A percentile compares a stretch with the other conserved stretches of the same genome.
Conservation (phyloP, 2,888 invertebrate genomes). For the Xylota segnis region DNA sequence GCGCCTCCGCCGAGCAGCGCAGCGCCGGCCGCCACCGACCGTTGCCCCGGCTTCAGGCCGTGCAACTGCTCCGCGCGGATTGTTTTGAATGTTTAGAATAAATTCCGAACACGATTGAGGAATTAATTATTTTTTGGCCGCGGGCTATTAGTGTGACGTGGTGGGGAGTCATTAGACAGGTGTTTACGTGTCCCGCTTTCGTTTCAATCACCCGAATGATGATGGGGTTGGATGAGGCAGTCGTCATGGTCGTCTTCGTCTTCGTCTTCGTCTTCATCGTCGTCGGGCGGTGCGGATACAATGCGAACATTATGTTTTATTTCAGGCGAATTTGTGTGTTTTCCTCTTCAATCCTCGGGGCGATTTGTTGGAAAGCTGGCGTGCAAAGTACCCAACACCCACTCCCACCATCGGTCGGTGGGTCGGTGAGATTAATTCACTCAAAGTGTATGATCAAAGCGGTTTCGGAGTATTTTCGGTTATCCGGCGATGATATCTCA, state of each 20-base stretch:
- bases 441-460: conserved; percentile 66
- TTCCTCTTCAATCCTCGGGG: conserved; percentile 39
- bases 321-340: conserved; percentile 47
- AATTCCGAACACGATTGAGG: conserved; percentile 71
- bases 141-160: conserved; percentile 70
- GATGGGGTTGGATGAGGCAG: conserved; percentile 40
- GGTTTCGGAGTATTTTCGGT: conserved; percentile 60
- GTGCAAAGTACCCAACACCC: conserved; percentile 32
- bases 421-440: conserved; percentile 51
- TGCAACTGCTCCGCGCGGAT: conserved; percentile 29
- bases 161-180: conserved; percentile 73
- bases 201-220: conserved; percentile 49
- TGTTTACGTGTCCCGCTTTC: conserved; percentile 74
- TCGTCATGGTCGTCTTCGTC: conserved; percentile 12
- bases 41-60: conserved; percentile 38
- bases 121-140: conserved; percentile 73
- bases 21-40: too few relatives aligned
- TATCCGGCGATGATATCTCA: conserved; percentile 61
- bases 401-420: neutral
- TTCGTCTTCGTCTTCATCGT: too few relatives aligned
- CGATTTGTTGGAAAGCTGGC: conserved; percentile 39
- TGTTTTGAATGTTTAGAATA: conserved; percentile 74
- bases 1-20: conserved; percentile 43
- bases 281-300: conserved; percentile 16
- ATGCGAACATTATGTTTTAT: conserved; percentile 61